Evolutionary conservation across 2,888 invertebrate species (phyloP).

Genomic region (Heteromyza rotundicornis): DNA sequence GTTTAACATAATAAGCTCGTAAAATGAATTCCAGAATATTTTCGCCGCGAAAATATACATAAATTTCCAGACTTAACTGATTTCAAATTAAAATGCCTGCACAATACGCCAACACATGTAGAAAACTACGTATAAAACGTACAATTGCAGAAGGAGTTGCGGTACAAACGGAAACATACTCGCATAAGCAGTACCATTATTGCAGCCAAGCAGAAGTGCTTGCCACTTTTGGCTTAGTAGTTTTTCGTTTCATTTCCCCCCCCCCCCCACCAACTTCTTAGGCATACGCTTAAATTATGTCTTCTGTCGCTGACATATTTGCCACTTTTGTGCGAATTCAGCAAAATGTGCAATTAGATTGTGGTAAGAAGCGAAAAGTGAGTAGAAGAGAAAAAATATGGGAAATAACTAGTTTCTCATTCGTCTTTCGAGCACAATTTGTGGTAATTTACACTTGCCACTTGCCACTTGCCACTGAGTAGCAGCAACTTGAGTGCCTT

Average conservation of each 20-base stretch:
- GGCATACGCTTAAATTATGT: constrained; percentile 41
- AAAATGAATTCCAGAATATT: no score
- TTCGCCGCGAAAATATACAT: no score
- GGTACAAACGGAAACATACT: neutral
- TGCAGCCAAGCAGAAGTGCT: no score
- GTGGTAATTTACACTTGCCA: constrained; percentile 2
- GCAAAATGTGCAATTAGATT: neutral
- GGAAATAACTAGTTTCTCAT: neutral
- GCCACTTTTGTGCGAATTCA: constrained; percentile 43
- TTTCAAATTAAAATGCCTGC: constrained; percentile 2
- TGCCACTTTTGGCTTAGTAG: no score
- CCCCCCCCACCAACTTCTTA: no score
- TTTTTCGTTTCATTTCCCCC: no score
- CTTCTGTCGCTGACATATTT: constrained; percentile 53
- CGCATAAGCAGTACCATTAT: neutral
- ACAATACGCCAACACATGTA: neutral
- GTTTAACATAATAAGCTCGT: no score
- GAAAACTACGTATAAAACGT: neutral
- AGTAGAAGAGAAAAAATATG: no score
- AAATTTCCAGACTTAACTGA: neutral
- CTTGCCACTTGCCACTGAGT: neutral
- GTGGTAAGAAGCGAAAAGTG: no score
- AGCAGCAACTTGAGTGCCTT: neutral
- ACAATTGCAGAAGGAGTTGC: no score
- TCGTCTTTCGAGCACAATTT: neutral